Conservation (phyloP, 2,888 invertebrate genomes). For the Pterostichus madidus region DNA sequence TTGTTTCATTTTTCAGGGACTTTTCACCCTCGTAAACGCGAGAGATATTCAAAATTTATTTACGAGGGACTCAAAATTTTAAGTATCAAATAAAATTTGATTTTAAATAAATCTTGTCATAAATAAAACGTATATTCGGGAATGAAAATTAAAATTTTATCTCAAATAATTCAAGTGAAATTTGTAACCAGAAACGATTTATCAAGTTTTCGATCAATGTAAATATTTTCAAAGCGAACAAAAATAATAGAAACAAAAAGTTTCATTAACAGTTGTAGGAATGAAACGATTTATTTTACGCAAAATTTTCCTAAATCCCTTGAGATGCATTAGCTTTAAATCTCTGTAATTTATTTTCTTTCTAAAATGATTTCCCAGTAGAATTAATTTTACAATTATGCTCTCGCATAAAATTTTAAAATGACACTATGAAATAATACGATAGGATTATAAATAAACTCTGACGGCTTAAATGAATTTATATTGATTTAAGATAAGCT, state of each 20-base stretch:
- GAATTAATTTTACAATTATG: constrained; percentile 50
- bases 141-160: neutral
- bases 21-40: no score
- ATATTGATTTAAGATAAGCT: constrained; percentile 1
- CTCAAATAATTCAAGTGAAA: neutral
- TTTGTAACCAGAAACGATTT: neutral
- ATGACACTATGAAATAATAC: constrained; percentile 33
- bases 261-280: constrained; percentile 33
- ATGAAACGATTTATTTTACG: constrained; percentile 38
- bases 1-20: no score
- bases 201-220: constrained; percentile 28
- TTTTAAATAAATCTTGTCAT: no score
- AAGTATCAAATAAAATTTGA: no score
- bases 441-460: constrained; percentile 18
- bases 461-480: neutral
- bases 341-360: constrained; percentile 52
- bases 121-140: no score
- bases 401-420: neutral
- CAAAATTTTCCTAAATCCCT: constrained; percentile 36
- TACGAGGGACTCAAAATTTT: no score
- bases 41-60: no score
- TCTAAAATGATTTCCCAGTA: constrained; percentile 55
- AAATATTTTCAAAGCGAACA: constrained; percentile 27
- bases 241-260: constrained; percentile 39
- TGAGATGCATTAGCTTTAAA: constrained; percentile 46